Evolutionary conservation across 2,888 invertebrate genomes (phyloP).

Genomic region (Anagyrus pseudococci): DNA sequence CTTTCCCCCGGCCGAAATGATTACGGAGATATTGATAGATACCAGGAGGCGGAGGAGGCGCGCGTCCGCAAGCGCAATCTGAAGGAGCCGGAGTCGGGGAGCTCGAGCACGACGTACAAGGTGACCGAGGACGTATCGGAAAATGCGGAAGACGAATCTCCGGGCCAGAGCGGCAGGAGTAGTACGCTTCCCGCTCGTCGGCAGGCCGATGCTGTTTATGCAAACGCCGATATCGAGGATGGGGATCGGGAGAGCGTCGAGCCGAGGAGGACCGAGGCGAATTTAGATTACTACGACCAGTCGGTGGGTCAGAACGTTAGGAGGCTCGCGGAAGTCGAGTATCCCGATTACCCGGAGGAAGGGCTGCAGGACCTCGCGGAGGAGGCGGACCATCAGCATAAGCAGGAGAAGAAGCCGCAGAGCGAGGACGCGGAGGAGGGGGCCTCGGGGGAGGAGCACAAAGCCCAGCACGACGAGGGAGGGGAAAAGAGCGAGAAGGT

Average conservation of each 20-base stretch:
- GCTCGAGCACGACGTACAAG: not conserved
- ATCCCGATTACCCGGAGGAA: slow-evolving; percentile 6
- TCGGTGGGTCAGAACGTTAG: slow-evolving; percentile 7
- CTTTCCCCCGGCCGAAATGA: too few species aligned
- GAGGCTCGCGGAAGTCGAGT: not conserved
- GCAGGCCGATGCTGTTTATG: too few species aligned
- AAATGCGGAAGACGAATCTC: too few species aligned
- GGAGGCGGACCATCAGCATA: slow-evolving; percentile 38
- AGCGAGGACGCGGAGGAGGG: slow-evolving; percentile 5
- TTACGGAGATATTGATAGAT: too few species aligned
- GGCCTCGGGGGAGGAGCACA: slow-evolving; percentile 20
- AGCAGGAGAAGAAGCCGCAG: slow-evolving; percentile 24
- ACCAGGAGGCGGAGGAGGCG: not conserved
- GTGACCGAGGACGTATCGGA: slow-evolving; percentile 1
- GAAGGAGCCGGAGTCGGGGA: not conserved
- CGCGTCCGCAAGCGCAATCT: too few species aligned
- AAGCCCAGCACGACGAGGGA: slow-evolving; percentile 34
- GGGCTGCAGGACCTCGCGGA: slow-evolving; percentile 24
- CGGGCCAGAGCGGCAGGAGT: too few species aligned
- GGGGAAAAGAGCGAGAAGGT: slow-evolving; percentile 43
- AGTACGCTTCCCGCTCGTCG: too few species aligned
- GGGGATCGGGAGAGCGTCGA: not conserved
- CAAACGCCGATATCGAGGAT: too few species aligned
- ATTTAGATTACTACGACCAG: slow-evolving; percentile 20
- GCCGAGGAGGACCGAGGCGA: not conserved